Evolutionary conservation across 2,113 vertebrate species (phyloP), one percentile per base, ranked within the genome.

Genomic region (Strigops habroptila): DNA sequence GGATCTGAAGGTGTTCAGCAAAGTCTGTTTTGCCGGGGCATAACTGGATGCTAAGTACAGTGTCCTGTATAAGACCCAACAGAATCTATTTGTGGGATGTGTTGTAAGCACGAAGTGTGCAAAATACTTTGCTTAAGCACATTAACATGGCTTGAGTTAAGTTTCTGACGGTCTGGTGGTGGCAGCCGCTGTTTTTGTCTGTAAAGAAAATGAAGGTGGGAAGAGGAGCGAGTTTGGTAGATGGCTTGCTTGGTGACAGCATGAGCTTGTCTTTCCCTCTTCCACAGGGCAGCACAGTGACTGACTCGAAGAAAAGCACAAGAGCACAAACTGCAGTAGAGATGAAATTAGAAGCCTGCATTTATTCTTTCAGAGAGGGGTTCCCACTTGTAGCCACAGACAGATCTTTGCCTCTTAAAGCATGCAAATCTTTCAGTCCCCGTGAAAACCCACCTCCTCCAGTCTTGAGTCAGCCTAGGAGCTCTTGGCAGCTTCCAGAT

Each of bases 221-320:
- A 77, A 77, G 69, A 73, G n/a, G 53, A 51, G 31, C 1, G 0
- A 7, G 37, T 12, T 57, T 5, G 22, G 41, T 46, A 33, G 49
- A 14, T 7, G 39, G 21, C 49, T 84, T 8, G 15, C 55, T 69
- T 7, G 0, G 48, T 65, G 62, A n/a, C 35, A 24, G 33, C 0
- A 0, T 0, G 16, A 52, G 67, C 59, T 28, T 37, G 14, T 22
- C 3, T 39, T 57, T 31, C 23, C 2, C n/a, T 31, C 24, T 65
- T 41, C 10, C 0, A 0, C 27, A 4, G 60, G 25, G 64, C 49
- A 49, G 25, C 5, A 0, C 0, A 0, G 41, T 4, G 31, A 22
- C 25, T 6, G 14, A 21, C 22, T n/a, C 0, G 0, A 30, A 12
- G 70, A 18, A 16, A 68, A 21, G 19, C 15, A 4, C 5, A 0